phyloP scores from a whole-genome alignment of 2,113 vertebrate species.

The Macquaria ambigua region DNA sequence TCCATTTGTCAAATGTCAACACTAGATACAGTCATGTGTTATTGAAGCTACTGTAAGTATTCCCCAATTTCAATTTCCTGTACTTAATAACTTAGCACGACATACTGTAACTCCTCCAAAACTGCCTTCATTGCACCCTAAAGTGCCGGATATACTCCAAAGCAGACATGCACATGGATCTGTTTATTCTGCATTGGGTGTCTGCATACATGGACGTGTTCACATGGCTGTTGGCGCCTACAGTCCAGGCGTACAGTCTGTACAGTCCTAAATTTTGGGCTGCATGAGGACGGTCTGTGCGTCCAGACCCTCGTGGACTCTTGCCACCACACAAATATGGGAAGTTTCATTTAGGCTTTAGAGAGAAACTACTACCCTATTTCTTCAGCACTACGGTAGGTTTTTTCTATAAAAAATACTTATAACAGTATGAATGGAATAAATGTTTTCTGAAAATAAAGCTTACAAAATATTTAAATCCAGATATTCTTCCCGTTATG shows the following conservation, averaged over 20 bases:
- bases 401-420: background rate
- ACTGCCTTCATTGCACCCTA: background rate
- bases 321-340: background rate
- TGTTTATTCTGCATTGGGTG: background rate
- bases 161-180: background rate
- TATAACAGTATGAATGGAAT: background rate
- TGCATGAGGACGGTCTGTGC: background rate
- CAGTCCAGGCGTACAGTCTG: background rate
- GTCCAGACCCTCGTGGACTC: background rate
- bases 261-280: background rate
- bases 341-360: background rate
- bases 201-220: background rate
- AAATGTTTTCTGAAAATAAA: conserved; percentile 9
- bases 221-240: background rate
- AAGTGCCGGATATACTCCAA: background rate
- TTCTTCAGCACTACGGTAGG: background rate
- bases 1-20: background rate
- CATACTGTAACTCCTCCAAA: background rate
- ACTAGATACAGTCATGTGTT: background rate
- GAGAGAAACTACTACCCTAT: no score
- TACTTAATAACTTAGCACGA: background rate
- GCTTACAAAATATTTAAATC: background rate
- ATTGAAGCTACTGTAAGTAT: background rate
- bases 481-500: background rate
- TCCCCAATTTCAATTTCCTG: background rate